Evolutionary conservation across 2,888 invertebrate species (phyloP), one percentile per base, ranked within the genome.

Genomic region (Scaptomyza parva): DNA sequence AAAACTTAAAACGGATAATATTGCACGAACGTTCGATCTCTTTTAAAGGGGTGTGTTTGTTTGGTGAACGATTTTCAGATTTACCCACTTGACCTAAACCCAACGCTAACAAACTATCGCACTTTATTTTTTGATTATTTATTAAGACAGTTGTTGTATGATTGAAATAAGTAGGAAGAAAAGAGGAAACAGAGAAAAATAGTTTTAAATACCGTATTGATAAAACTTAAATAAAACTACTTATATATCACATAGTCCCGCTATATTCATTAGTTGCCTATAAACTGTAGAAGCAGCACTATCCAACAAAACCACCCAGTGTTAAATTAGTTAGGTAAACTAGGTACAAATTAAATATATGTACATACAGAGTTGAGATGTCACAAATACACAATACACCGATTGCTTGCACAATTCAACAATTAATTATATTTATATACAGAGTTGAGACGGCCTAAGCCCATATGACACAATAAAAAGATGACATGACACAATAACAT

Each of bases 161-260:
- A 35, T 8, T 24, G 26, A 17, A 39, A 35, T 50, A 24, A 50
- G 28, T n/a, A 17, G 55, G 40, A 75, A 75, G 70, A 72, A 40
- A 69, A 75, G 37, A 55, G 58, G 45, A 55, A 64, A 70, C 18
- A 64, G 37, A 75, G 33, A 58, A 63, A 54, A 39, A 52, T 45
- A 30, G 18, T 52, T 62, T 40, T 52, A 58, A 74, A 41, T 45
- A 40, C 63, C 7, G 43, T 68, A 24, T 60, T 1, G 18, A 37
- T 55, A 67, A 60, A 43, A 47, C 37, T 14, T 18, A 9, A 45
- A 37, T 45, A 37, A 24, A 51, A 14, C 35, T 50, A 63, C 35
- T 37, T 39, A 44, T 44, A 37, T 45, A 30, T 12, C 35, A n/a
- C 7, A n/a, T 8, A 2, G 12, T 28, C 17, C 17, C 17, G 11